phyloP scores from a whole-genome alignment of 2,797 vertebrate species.

The Enteromius anoplus region DNA sequence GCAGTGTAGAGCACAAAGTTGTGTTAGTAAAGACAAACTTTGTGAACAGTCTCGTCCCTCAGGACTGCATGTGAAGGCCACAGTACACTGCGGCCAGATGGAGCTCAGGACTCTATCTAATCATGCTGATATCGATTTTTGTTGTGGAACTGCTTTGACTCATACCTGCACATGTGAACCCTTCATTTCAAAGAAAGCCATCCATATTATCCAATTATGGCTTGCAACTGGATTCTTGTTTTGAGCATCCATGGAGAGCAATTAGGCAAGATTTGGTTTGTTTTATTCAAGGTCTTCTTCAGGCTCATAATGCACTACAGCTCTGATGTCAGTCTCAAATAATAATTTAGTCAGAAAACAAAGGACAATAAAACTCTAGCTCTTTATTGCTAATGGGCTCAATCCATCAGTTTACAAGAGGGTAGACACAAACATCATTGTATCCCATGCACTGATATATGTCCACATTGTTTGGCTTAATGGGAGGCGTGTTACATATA shows the following conservation, averaged over 20 bases:
- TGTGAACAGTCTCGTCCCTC: slow-evolving; percentile 14
- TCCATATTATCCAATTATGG: slow-evolving; percentile 18
- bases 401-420: background rate
- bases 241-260: slow-evolving; percentile 13
- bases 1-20: slow-evolving; percentile 2
- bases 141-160: background rate
- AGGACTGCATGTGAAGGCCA: background rate
- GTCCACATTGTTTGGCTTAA: background rate
- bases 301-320: background rate
- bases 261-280: slow-evolving; percentile 30
- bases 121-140: slow-evolving; percentile 35
- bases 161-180: slow-evolving; percentile 19
- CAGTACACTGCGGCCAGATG: background rate
- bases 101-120: slow-evolving; percentile 11
- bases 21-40: background rate
- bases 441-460: background rate
- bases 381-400: background rate
- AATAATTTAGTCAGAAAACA: slow-evolving; percentile 15
- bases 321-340: slow-evolving; percentile 17
- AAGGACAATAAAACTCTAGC: background rate
- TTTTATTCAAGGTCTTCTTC: slow-evolving; percentile 30
- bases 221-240: slow-evolving; percentile 13
- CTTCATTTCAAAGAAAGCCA: slow-evolving; percentile 19
- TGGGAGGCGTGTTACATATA: background rate
- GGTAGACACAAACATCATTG: background rate